Conservation (phyloP, 2,797 vertebrate species). For the Anniella stebbinsi region DNA sequence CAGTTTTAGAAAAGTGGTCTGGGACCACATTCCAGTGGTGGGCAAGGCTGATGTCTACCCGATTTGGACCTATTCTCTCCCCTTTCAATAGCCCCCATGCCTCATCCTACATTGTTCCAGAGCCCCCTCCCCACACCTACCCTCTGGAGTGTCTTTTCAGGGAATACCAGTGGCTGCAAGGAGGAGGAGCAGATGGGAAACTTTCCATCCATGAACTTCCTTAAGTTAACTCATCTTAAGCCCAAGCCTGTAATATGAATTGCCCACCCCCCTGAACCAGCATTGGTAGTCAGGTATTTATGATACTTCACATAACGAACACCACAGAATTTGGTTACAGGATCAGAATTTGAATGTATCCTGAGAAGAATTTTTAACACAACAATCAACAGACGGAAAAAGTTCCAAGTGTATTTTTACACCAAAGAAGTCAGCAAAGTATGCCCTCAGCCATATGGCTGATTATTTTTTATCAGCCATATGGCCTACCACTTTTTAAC, state of each 20-base stretch:
- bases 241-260: neutral
- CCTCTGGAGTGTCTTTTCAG: neutral
- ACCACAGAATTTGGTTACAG: conserved; percentile 3
- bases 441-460: conserved; percentile 39
- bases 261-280: neutral
- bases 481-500: conserved; percentile 32
- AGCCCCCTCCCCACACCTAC: neutral
- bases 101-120: neutral
- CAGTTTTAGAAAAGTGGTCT: neutral
- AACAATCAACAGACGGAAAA: conserved; percentile 10
- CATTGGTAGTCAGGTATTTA: neutral
- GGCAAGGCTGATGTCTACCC: neutral
- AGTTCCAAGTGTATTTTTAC: conserved; percentile 41
- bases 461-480: conserved; percentile 27
- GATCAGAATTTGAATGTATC: conserved; percentile 22
- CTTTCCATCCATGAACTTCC: neutral
- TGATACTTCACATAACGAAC: neutral
- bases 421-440: conserved; percentile 23
- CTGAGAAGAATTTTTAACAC: neutral
- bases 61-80: neutral
- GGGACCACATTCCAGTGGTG: neutral
- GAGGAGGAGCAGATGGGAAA: neutral
- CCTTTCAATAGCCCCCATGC: neutral
- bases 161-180: too few species aligned
- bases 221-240: too few species aligned